These are phyloP conservation scores for Melitaea athalia DNA, from an alignment of 2,888 invertebrate species.

Conservation along the genomic window DNA sequence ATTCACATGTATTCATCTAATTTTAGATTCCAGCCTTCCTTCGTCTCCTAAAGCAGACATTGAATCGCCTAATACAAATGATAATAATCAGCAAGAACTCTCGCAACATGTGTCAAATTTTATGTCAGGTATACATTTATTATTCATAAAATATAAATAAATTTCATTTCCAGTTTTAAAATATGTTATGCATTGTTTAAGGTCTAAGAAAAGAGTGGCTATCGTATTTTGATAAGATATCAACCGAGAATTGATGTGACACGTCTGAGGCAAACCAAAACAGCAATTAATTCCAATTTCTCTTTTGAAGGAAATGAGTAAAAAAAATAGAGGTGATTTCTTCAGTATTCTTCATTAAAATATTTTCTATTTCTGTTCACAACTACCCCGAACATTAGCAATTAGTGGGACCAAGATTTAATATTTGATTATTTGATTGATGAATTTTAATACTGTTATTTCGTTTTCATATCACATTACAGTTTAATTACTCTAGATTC, in stretches of 20 bases:
- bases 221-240: conserved; percentile 60
- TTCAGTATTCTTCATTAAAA: conserved; percentile 68
- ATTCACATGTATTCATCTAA: conserved; percentile 6
- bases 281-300: conserved; percentile 65
- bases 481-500: conserved; percentile 3
- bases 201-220: conserved; percentile 66
- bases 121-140: conserved; percentile 57
- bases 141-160: not conserved
- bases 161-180: not conserved
- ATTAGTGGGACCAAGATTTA: no score
- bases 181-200: conserved; percentile 41
- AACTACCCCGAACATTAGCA: no score
- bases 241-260: conserved; percentile 49
- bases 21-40: conserved; percentile 67
- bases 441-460: no score
- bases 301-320: conserved; percentile 66
- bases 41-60: conserved; percentile 70
- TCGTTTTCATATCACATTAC: no score
- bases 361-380: conserved; percentile 1
- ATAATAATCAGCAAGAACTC: conserved; percentile 44
- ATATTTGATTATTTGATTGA: no score
- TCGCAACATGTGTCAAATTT: conserved; percentile 70
- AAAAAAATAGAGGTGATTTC: conserved; percentile 64
- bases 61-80: conserved; percentile 42
- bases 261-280: conserved; percentile 47